Conservation (phyloP, 2,888 invertebrate genomes). For the Masnerella sp. region DNA sequence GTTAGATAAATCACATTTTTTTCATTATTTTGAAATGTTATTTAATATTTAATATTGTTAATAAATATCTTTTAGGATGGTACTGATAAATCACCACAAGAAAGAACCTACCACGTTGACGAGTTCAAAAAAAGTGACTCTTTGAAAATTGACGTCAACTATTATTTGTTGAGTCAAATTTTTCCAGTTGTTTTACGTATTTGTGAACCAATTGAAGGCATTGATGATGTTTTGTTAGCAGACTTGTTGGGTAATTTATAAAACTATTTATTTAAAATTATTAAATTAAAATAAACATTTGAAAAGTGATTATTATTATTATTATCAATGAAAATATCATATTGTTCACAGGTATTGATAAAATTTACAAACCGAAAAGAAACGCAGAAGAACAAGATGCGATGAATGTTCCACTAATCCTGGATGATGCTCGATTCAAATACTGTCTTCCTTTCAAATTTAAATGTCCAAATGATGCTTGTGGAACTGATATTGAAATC, state of each 20-base stretch:
- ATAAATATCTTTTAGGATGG: slow-evolving; percentile 81
- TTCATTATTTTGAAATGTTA: not conserved
- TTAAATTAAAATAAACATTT: too few species aligned
- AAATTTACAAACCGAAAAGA: slow-evolving; percentile 70
- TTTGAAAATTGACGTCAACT: slow-evolving; percentile 89
- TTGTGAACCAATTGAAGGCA: slow-evolving; percentile 96
- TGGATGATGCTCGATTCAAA: slow-evolving; percentile 79
- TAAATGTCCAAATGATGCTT: slow-evolving; percentile 78
- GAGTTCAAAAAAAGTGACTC: slow-evolving; percentile 86
- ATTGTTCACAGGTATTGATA: slow-evolving; percentile 68
- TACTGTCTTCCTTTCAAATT: slow-evolving; percentile 84
- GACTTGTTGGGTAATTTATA: slow-evolving; percentile 86
- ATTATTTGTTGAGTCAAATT: slow-evolving; percentile 96
- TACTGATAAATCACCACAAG: slow-evolving; percentile 87
- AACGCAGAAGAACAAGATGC: slow-evolving; percentile 65
- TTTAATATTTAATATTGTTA: slow-evolving; percentile 25
- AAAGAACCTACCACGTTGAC: slow-evolving; percentile 95
- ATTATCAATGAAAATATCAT: too few species aligned
- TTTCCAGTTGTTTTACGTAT: slow-evolving; percentile 97
- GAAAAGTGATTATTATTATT: too few species aligned
- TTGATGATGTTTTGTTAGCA: slow-evolving; percentile 93
- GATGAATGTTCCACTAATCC: slow-evolving; percentile 67
- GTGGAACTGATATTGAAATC: slow-evolving; percentile 78
- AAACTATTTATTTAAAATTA: not conserved
- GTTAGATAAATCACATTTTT: too few species aligned